phyloP scores from a whole-genome alignment of 1,140 invertebrate genomes.

The Probaryconus sp. region DNA sequence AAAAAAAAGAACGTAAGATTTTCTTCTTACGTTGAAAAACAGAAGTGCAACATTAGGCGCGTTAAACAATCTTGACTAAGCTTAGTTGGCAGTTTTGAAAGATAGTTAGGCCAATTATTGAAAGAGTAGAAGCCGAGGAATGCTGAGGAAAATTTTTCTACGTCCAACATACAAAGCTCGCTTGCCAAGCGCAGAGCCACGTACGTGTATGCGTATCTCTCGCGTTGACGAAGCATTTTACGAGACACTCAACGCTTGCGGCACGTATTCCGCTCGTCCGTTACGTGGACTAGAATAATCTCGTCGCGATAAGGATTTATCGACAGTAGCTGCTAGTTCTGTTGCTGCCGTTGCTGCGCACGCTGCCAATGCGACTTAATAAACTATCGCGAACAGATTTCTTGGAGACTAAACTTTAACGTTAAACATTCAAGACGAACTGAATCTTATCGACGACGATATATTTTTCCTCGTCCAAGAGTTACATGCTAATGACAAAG shows the following conservation, averaged over 20 bases:
- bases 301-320: conserved; percentile 63
- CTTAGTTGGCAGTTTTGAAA: conserved; percentile 13
- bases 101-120: conserved; percentile 29
- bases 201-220: conserved; percentile 49
- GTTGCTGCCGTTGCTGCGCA: conserved; percentile 33
- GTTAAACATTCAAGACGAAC: conserved; percentile 13
- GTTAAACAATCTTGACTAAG: too few species aligned
- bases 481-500: too few species aligned
- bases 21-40: too few species aligned
- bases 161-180: conserved; percentile 20
- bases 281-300: conserved; percentile 63
- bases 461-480: too few species aligned
- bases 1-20: too few species aligned
- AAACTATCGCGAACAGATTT: conserved; percentile 35
- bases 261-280: conserved; percentile 52
- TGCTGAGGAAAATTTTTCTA: conserved; percentile 27
- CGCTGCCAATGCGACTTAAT: conserved; percentile 35
- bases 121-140: conserved; percentile 25
- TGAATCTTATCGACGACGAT: neutral
- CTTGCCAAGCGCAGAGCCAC: conserved; percentile 4
- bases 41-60: too few species aligned
- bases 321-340: conserved; percentile 49
- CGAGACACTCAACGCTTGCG: conserved; percentile 47
- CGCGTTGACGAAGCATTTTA: conserved; percentile 62
- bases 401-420: conserved; percentile 4